These are phyloP conservation scores for Galaxea fascicularis DNA, from an alignment of 92 coral and sea anemone species.

Conservation along the genomic window DNA sequence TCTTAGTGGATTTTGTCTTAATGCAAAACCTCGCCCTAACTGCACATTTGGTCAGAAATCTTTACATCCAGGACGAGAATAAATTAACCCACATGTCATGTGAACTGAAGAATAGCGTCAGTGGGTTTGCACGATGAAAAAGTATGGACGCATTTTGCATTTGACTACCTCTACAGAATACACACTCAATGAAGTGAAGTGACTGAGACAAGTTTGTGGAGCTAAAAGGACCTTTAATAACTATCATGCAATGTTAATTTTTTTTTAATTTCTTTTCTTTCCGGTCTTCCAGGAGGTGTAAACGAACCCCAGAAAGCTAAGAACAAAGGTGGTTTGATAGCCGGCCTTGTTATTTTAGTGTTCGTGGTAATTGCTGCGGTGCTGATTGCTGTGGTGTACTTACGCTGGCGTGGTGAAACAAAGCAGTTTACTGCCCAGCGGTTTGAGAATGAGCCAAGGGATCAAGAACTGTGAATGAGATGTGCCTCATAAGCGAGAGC, in stretches of 20 bases:
- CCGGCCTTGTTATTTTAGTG: conserved; percentile 24
- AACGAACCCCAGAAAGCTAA: not conserved
- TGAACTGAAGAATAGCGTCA: too few relatives aligned
- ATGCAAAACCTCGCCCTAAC: too few relatives aligned
- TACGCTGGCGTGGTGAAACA: conserved; percentile 27
- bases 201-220: too few relatives aligned
- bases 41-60: too few relatives aligned
- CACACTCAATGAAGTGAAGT: too few relatives aligned
- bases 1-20: too few relatives aligned
- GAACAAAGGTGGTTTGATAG: conserved; percentile 35
- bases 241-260: not conserved
- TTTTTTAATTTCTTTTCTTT: not conserved
- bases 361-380: conserved; percentile 3
- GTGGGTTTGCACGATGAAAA: too few relatives aligned
- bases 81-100: too few relatives aligned
- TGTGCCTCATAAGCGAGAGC: not conserved
- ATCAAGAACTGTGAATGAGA: not conserved
- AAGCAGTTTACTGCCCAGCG: conserved; percentile 50
- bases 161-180: too few relatives aligned
- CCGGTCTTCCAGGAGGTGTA: not conserved
- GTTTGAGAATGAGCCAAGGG: conserved; percentile 22
- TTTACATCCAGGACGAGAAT: too few relatives aligned
- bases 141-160: too few relatives aligned
- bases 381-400: conserved; percentile 33
- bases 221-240: too few relatives aligned